Evolutionary conservation across 2,113 vertebrate genomes (phyloP), one percentile per base, ranked within the genome.

Genomic region (Panurus biarmicus): DNA sequence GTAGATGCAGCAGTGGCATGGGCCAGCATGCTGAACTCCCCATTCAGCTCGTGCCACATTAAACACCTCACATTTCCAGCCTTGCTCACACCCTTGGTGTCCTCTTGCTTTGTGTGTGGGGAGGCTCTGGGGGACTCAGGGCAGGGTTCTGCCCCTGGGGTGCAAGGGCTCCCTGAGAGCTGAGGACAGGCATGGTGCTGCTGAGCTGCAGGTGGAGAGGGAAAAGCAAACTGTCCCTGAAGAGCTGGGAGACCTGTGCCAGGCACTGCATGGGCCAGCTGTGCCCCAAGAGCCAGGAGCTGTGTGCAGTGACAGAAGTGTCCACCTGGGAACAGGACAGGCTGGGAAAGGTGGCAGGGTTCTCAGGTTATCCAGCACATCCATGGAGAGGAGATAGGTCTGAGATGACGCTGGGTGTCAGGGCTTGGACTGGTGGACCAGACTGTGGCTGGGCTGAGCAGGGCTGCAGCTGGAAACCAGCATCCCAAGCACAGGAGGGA

Each of bases 381-480:
- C 51, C 3, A 0, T 0, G 1, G 42, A 3, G 35, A 45, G 13
- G 31, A 65, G 24, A 9, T 10, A 14, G 31, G 36, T 25, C 56
- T 14, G 36, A 38, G 18, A 5, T 26, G 26, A 33, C 25, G 14
- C 17, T 2, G 4, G 6, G 47, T 16, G 9, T 14, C 5, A 3
- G 42, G 5, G 23, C 18, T 29, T 3, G 6, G 29, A 20, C 3
- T 1, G 1, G 31, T 0, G 0, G 5, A n/a, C n/a, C n/a, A n/a
- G 15, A n/a, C 14, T 1, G 0, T 5, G 4, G 12, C 33, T 24
- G 15, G 13, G 28, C 35, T 38, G 28, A 14, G 7, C 58, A 47
- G 44, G n/a, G 18, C 69, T 69, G n/a, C 33, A 44, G 17, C 82
- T 77, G 6, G 14, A 77, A 31, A 47, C 21, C 85, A 70, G 14